These are phyloP conservation scores for Tetragonula carbonaria DNA, from an alignment of 2,888 invertebrate species.

Conservation along the genomic window DNA sequence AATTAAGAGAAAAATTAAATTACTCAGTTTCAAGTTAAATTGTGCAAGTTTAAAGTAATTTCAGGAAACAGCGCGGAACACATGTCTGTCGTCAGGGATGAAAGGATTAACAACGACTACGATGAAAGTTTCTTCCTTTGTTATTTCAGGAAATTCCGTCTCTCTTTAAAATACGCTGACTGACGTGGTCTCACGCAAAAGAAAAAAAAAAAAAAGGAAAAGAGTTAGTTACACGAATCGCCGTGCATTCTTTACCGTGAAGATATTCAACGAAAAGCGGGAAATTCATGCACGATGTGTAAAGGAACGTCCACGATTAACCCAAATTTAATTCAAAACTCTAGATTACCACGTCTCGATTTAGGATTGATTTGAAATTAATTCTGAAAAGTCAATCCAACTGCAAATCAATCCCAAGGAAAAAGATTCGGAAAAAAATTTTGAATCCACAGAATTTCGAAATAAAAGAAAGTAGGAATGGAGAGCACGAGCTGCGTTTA, in stretches of 20 bases:
- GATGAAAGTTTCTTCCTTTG: not conserved
- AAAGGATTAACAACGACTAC: not conserved
- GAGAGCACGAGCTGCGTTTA: too few species aligned
- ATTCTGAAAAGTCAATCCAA: too few species aligned
- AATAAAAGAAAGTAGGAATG: too few species aligned
- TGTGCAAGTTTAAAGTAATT: not conserved
- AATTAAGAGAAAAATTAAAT: not conserved
- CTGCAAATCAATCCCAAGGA: too few species aligned
- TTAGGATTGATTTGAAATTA: too few species aligned
- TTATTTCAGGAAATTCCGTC: not conserved
- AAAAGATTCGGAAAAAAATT: too few species aligned
- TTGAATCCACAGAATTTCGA: too few species aligned
- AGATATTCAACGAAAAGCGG: not conserved
- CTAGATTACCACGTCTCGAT: too few species aligned
- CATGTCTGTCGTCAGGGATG: not conserved
- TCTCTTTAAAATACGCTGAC: not conserved
- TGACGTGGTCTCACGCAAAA: not conserved
- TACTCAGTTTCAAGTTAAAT: not conserved
- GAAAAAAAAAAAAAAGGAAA: not conserved
- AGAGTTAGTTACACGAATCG: too few species aligned
- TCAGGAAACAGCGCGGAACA: not conserved
- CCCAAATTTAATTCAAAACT: too few species aligned
- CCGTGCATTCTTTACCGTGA: not conserved
- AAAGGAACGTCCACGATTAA: not conserved
- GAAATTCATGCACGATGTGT: not conserved